These are phyloP conservation scores for Daptonema setosum DNA, from an alignment of 2,888 invertebrate species.

Conservation along the genomic window DNA sequence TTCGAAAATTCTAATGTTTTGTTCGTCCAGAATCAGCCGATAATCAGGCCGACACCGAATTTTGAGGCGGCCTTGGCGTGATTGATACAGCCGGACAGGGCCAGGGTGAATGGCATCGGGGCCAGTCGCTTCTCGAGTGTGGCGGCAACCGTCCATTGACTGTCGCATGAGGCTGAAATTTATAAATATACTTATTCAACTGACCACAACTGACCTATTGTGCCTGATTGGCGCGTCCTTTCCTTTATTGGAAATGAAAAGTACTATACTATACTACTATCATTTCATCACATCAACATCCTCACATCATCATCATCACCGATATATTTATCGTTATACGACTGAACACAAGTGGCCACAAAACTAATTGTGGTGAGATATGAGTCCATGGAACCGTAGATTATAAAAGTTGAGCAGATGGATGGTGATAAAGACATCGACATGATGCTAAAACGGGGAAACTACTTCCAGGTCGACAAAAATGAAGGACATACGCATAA, in stretches of 20 bases:
- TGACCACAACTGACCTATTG: background rate
- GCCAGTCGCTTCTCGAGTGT: slow-evolving; percentile 83
- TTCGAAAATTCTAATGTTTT: background rate
- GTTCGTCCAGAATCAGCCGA: slow-evolving; percentile 43
- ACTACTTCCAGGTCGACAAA: too few relatives aligned
- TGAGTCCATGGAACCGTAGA: too few relatives aligned
- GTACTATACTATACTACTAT: too few relatives aligned
- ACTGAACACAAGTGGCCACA: too few relatives aligned
- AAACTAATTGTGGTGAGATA: too few relatives aligned
- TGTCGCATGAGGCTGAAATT: slow-evolving; percentile 57
- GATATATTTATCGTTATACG: background rate
- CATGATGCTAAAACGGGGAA: too few relatives aligned
- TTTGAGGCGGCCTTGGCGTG: slow-evolving; percentile 75
- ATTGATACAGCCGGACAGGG: slow-evolving; percentile 72
- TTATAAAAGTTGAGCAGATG: too few relatives aligned
- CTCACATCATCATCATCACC: background rate
- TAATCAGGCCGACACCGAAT: slow-evolving; percentile 77
- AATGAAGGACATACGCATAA: too few relatives aligned
- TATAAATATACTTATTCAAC: background rate
- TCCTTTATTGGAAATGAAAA: too few relatives aligned
- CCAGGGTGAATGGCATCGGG: slow-evolving; percentile 64
- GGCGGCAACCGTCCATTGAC: slow-evolving; percentile 71
- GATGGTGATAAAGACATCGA: too few relatives aligned
- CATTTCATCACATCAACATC: background rate
- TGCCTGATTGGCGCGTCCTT: too few relatives aligned